Evolutionary conservation across 2,888 invertebrate species (phyloP), one percentile per base, ranked within the genome.

Genomic region (Xestoiulus laeticollis): DNA sequence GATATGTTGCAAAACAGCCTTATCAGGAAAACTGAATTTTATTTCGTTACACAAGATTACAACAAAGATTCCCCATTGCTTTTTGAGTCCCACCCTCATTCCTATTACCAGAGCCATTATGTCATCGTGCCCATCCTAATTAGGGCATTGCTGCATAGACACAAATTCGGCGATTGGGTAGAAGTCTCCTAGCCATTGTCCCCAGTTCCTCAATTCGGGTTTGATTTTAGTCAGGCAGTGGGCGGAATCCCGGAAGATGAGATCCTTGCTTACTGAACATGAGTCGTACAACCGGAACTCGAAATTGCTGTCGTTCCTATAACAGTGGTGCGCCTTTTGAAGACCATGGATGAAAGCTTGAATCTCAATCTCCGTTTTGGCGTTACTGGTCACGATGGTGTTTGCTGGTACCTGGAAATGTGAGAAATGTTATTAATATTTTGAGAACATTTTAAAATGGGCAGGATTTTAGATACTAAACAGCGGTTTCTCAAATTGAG

Each of bases 181-280:
- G 68, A 68, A 68, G 1, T 68, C 68, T 10, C 68, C 68, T 26
- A 68, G 26, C 68, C 68, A 68, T 26, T 26, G 22, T 5, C 26
- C 26, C 68, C 68, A 68, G 26, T 68, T n/a, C 0, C 68, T 19
- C 22, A 26, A 26, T 5, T 38, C 38, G 30, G 44, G 16, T 12
- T 43, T 43, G 30, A 30, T 16, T 26, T 85, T n/a, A 26, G 68
- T 26, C 26, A 68, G 26, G 26, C 68, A 68, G 5, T 68, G 26
- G 68, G 68, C 26, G 68, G 43, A 43, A 44, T 85, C 85, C 44
- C 85, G 85, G 85, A 85, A 85, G 19, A 85, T 43, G 30, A 85
- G 26, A 44, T 85, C 85, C 48, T 85, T 85, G 16, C 44, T 48
- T 5, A 3, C 26, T 22, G 44, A 22, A 26, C 44, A 48, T 26